Percentiles rank a stretch among this genome's conserved stretches.
Evolutionary conservation across 2,888 invertebrate genomes (phyloP).

Genomic region (Hirtodrosophila duncani): DNA sequence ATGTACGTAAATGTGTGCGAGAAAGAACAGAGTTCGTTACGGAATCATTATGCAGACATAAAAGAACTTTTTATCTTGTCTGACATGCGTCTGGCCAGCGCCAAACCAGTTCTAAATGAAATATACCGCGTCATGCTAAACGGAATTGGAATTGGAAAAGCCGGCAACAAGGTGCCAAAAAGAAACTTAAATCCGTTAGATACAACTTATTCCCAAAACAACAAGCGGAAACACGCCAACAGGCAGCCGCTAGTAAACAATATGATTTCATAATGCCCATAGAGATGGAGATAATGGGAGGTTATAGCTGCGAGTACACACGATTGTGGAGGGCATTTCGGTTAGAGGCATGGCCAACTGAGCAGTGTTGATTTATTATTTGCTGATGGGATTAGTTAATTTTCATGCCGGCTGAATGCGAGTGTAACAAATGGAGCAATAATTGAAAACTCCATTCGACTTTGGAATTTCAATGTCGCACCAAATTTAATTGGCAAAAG

Average conservation of each 20-base stretch:
- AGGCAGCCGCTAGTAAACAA: no score
- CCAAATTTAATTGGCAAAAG: slow-evolving; percentile 46
- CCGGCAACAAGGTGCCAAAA: slow-evolving; percentile 35
- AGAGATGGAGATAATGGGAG: not conserved
- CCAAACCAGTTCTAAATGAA: slow-evolving; percentile 46
- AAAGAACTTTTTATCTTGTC: slow-evolving; percentile 35
- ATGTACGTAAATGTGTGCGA: slow-evolving; percentile 1
- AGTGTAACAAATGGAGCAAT: slow-evolving; percentile 53
- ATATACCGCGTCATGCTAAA: slow-evolving; percentile 34
- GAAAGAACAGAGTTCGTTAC: slow-evolving; percentile 34
- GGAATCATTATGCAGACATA: slow-evolving; percentile 23
- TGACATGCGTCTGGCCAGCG: slow-evolving; percentile 51
- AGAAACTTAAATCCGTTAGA: slow-evolving; percentile 23
- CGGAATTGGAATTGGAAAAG: slow-evolving; percentile 33
- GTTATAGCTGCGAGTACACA: no score
- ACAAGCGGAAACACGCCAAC: slow-evolving; percentile 45
- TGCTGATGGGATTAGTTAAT: slow-evolving; percentile 55
- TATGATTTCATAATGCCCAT: slow-evolving; percentile 13
- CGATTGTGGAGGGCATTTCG: no score
- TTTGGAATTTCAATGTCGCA: slow-evolving; percentile 69
- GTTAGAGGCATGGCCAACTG: no score
- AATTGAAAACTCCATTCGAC: slow-evolving; percentile 48
- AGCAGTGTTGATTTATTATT: slow-evolving; percentile 35
- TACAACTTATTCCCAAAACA: slow-evolving; percentile 3
- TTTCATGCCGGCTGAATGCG: slow-evolving; percentile 30